phyloP scores from a whole-genome alignment of 2,888 invertebrate species.

The Acanthosepion esculentum region DNA sequence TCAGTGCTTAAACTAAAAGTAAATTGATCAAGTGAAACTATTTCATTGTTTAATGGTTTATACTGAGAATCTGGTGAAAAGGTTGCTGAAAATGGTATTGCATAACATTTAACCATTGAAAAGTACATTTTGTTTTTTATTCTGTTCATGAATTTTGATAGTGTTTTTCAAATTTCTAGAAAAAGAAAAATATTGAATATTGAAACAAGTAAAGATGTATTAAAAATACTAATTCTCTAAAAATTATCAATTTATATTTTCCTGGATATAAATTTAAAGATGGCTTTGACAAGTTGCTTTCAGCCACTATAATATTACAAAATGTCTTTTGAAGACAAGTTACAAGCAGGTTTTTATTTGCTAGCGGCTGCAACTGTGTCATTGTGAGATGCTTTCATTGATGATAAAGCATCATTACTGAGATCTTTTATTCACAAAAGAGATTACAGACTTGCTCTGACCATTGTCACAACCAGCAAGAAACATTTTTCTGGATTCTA shows the following conservation, averaged over 20 bases:
- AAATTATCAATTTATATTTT: background rate
- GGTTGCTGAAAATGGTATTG: background rate
- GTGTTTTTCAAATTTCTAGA: background rate
- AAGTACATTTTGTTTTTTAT: background rate
- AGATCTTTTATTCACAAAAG: slow-evolving; percentile 33
- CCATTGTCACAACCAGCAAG: background rate
- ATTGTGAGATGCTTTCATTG: background rate
- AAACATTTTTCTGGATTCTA: background rate
- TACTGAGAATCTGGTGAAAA: background rate
- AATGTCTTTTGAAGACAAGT: slow-evolving; percentile 9
- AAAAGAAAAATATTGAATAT: background rate
- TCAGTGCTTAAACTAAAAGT: too few relatives aligned
- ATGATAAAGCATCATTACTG: background rate
- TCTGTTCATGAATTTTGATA: background rate
- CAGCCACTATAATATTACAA: background rate
- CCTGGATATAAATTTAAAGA: background rate
- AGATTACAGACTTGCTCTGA: background rate
- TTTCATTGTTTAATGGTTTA: too few relatives aligned
- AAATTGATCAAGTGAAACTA: too few relatives aligned
- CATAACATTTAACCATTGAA: background rate
- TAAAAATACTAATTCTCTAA: background rate
- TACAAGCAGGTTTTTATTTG: slow-evolving; percentile 1
- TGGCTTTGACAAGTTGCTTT: background rate
- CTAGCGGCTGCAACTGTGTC: background rate
- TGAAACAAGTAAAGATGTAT: background rate